phyloP scores from a whole-genome alignment of 2,113 vertebrate genomes.

The Passerina amoena region DNA sequence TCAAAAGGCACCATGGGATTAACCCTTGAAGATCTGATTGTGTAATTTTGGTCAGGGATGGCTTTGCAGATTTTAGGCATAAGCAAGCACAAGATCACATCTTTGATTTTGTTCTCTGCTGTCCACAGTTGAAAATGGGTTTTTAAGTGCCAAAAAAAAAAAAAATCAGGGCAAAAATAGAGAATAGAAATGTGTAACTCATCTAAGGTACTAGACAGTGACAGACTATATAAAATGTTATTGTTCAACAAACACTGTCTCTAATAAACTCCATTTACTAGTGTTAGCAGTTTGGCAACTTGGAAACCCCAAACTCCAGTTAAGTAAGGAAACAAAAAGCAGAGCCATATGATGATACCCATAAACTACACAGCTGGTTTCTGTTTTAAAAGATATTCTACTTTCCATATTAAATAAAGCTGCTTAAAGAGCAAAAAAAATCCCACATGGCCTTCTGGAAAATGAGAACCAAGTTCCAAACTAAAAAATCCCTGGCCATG shows the following conservation, averaged over 20 bases:
- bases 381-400: constrained; percentile 66
- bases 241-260: constrained; percentile 64
- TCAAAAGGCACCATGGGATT: neutral
- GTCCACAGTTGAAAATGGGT: neutral
- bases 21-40: neutral
- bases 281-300: constrained; percentile 65
- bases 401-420: constrained; percentile 66
- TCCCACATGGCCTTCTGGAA: neutral
- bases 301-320: constrained; percentile 59
- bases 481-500: neutral
- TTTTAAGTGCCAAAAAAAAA: neutral
- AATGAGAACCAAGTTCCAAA: constrained; percentile 24
- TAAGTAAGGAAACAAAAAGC: constrained; percentile 54
- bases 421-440: constrained; percentile 43
- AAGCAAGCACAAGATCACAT: neutral
- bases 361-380: constrained; percentile 68
- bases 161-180: constrained; percentile 20
- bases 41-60: neutral
- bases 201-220: constrained; percentile 52
- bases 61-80: neutral
- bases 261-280: constrained; percentile 69
- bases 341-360: constrained; percentile 61
- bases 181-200: constrained; percentile 58
- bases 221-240: constrained; percentile 68
- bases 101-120: neutral